Conservation (phyloP, 2,113 vertebrate genomes). For the Elephantulus edwardii region DNA sequence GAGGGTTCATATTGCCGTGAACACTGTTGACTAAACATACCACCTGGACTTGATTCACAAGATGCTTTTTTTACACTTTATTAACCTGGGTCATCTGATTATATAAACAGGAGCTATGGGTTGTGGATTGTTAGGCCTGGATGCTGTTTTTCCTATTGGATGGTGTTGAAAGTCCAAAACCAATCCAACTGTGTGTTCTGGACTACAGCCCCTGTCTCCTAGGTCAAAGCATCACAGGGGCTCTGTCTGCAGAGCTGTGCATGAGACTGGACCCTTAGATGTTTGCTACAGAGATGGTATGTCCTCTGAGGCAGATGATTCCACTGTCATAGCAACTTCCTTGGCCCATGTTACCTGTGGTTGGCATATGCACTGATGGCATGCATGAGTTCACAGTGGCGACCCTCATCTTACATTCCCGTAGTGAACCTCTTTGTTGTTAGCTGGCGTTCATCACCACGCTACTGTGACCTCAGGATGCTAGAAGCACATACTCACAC, state of each 20-base stretch:
- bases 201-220: neutral
- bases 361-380: fast-evolving
- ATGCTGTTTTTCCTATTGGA: neutral
- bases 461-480: no score
- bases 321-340: fast-evolving
- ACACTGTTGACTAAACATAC: neutral
- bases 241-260: neutral
- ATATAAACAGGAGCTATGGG: neutral
- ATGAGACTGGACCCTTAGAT: fast-evolving
- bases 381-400: fast-evolving
- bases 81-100: neutral
- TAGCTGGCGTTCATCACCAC: no score
- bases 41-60: neutral
- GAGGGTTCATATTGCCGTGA: neutral
- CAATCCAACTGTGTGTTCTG: neutral
- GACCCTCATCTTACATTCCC: neutral
- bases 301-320: fast-evolving
- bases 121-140: neutral
- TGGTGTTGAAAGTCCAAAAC: neutral
- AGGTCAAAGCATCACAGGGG: fast-evolving
- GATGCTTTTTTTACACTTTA: no score
- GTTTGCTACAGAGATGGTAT: fast-evolving
- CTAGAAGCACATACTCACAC: neutral
- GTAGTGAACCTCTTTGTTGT: neutral
- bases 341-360: neutral